Percentiles rank a stretch among this genome's conserved stretches.
These are phyloP conservation scores for Steatornis caripensis DNA, from an alignment of 2,113 vertebrate genomes.

Conservation along the genomic window DNA sequence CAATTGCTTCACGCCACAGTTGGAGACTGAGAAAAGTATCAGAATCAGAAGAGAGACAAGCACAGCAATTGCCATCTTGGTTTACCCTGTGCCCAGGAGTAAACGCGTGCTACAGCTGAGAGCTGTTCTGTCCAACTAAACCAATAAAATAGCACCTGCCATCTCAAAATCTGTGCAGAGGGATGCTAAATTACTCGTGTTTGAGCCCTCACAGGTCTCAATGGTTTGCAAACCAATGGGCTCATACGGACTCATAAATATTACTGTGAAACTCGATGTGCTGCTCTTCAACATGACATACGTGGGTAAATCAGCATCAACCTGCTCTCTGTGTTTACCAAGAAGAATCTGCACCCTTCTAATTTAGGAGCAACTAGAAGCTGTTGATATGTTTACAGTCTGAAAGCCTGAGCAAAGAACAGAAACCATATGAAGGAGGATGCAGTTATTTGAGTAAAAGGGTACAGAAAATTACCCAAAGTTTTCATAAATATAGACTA, in stretches of 20 bases:
- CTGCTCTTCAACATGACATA: background rate
- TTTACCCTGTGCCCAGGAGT: background rate
- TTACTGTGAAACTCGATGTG: background rate
- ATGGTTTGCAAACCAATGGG: background rate
- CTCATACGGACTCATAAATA: background rate
- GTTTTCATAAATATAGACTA: background rate
- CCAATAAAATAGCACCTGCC: background rate
- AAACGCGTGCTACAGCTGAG: background rate
- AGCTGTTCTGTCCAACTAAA: background rate
- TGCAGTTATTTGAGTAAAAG: background rate
- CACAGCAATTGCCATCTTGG: background rate
- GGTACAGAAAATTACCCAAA: conserved; percentile 10
- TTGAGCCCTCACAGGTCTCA: background rate
- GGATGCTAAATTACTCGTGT: background rate
- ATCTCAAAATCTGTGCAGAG: background rate
- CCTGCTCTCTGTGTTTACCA: background rate
- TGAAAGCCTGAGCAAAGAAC: background rate
- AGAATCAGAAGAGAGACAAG: background rate
- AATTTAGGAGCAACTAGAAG: background rate
- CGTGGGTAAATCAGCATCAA: background rate
- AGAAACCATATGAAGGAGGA: background rate
- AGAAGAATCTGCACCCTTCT: background rate
- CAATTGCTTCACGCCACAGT: conserved; percentile 82
- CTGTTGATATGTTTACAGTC: background rate
- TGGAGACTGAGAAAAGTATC: conserved; percentile 74